Percentiles rank a stretch among this genome's conserved stretches.
Evolutionary conservation across 92 coral and sea anemone species (phyloP).

Genomic region (Porites cylindrica): DNA sequence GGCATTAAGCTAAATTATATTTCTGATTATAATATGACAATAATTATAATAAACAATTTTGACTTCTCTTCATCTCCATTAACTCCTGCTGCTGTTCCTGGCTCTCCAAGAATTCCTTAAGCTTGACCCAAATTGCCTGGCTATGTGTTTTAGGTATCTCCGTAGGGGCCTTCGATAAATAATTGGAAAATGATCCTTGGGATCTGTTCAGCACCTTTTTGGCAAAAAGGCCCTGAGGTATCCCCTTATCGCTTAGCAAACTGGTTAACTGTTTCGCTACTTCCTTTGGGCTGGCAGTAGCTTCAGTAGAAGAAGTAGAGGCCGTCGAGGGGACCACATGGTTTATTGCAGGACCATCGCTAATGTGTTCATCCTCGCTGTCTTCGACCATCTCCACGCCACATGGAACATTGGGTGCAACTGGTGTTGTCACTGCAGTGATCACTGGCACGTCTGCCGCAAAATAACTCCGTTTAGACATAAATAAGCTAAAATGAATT

Average conservation of each 20-base stretch:
- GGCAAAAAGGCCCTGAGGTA: slow-evolving; percentile 13
- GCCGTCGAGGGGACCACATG: slow-evolving; percentile 11
- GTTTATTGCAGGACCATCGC: not conserved
- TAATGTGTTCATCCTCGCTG: not conserved
- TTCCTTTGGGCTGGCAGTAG: not conserved
- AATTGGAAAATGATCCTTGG: slow-evolving; percentile 13
- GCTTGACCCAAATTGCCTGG: not conserved
- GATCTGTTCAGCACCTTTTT: slow-evolving; percentile 19
- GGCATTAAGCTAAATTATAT: slow-evolving; percentile 22
- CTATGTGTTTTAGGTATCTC: slow-evolving; percentile 17
- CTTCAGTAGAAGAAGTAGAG: slow-evolving; percentile 10
- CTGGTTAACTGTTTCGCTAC: not conserved
- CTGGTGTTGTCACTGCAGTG: too few species aligned
- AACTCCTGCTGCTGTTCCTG: slow-evolving; percentile 27
- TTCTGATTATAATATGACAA: slow-evolving; percentile 27
- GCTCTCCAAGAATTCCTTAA: slow-evolving; percentile 13
- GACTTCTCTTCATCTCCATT: slow-evolving; percentile 27
- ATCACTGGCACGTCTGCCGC: slow-evolving; percentile 10
- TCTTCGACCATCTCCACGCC: not conserved
- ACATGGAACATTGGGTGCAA: not conserved
- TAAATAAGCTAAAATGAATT: slow-evolving; percentile 10
- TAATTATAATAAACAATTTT: not conserved
- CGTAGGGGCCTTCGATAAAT: slow-evolving; percentile 9
- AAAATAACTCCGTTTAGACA: slow-evolving; percentile 13
- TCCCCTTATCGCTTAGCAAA: not conserved